Conservation (phyloP, 2,888 invertebrate species). For the Tenthredo distinguenda region DNA sequence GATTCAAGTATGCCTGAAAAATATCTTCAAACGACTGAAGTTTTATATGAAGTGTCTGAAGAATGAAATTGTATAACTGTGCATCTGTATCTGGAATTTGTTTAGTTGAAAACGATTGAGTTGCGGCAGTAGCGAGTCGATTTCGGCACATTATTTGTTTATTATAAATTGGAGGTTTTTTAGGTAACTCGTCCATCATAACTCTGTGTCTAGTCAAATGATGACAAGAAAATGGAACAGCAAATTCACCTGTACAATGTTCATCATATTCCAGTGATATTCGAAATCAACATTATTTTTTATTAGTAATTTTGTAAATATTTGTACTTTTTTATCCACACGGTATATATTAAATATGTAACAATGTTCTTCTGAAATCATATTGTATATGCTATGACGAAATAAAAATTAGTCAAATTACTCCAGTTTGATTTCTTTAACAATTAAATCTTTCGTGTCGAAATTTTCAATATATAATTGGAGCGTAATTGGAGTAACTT, state of each 20-base stretch:
- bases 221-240: slow-evolving; percentile 58
- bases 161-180: not conserved
- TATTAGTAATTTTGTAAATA: slow-evolving; percentile 74
- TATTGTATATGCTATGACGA: slow-evolving; percentile 31
- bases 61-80: slow-evolving; percentile 18
- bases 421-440: not conserved
- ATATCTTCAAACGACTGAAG: not conserved
- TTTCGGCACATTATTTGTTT: not conserved
- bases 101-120: not conserved
- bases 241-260: slow-evolving; percentile 63
- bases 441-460: too few species aligned
- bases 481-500: too few species aligned
- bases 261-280: slow-evolving; percentile 63
- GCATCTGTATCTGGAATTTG: not conserved
- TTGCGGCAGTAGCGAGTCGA: not conserved
- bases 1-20: not conserved
- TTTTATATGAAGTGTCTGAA: slow-evolving; percentile 3
- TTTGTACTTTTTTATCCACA: slow-evolving; percentile 74
- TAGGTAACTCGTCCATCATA: not conserved
- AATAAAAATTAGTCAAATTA: slow-evolving; percentile 26
- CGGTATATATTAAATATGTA: slow-evolving; percentile 52
- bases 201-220: slow-evolving; percentile 63
- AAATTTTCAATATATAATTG: not conserved
- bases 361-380: slow-evolving; percentile 29
- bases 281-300: slow-evolving; percentile 61